Evolutionary conservation across 2,888 invertebrate species (phyloP).

Genomic region (Brenthis ino): DNA sequence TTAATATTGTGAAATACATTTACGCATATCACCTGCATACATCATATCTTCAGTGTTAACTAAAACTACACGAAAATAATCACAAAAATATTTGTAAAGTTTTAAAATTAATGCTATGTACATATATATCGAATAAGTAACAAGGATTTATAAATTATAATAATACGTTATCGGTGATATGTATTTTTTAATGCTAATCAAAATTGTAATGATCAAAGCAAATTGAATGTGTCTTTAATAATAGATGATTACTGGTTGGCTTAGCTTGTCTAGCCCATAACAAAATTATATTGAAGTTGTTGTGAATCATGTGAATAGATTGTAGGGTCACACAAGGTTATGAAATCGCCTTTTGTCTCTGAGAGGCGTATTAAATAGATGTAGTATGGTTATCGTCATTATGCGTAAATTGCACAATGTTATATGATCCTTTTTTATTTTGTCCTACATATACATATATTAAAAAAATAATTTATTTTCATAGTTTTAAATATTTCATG

Average conservation of each 20-base stretch:
- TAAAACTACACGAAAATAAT: too few species aligned
- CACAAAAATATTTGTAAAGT: too few species aligned
- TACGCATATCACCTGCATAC: too few species aligned
- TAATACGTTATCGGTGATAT: not conserved
- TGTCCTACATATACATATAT: too few species aligned
- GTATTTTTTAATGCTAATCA: slow-evolving; percentile 5
- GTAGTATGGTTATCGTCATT: slow-evolving; percentile 14
- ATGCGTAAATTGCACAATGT: slow-evolving; percentile 16
- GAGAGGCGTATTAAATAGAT: slow-evolving; percentile 37
- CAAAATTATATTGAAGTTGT: slow-evolving; percentile 37
- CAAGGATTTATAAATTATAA: too few species aligned
- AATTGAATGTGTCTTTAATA: slow-evolving; percentile 36
- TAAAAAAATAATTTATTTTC: too few species aligned
- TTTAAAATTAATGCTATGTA: too few species aligned
- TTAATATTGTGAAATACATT: too few species aligned
- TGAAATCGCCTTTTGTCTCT: slow-evolving; percentile 42
- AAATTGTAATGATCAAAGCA: slow-evolving; percentile 19
- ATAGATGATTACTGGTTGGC: slow-evolving; percentile 37
- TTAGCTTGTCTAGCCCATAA: slow-evolving; percentile 28
- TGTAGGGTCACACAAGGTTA: slow-evolving; percentile 47
- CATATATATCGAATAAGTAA: too few species aligned
- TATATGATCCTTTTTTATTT: too few species aligned
- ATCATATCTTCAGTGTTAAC: too few species aligned
- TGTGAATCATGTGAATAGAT: slow-evolving; percentile 40
- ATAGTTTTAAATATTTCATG: too few species aligned